A percentile compares a stretch with the other conserved stretches of the same genome.
Evolutionary conservation across 2,797 vertebrate genomes (phyloP).

Genomic region (Chromis chromis): DNA sequence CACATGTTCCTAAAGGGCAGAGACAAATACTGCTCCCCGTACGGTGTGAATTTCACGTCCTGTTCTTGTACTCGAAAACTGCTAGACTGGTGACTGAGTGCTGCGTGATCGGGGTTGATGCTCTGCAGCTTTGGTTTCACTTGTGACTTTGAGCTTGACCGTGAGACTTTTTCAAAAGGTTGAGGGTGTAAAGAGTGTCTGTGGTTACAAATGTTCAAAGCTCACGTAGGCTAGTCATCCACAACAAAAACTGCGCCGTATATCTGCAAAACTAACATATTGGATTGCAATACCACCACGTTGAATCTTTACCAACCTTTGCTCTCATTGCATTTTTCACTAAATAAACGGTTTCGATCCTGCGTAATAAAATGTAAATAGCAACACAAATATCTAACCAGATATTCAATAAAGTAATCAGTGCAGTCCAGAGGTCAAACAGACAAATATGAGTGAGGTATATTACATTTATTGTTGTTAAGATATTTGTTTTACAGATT

Average conservation of each 20-base stretch:
- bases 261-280: neutral
- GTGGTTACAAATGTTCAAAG: conserved; percentile 23
- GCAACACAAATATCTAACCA: too few species aligned
- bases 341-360: neutral
- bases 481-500: neutral
- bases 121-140: conserved; percentile 29
- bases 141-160: conserved; percentile 29
- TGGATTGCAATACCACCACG: neutral
- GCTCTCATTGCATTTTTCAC: too few species aligned
- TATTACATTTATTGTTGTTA: too few species aligned
- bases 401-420: too few species aligned
- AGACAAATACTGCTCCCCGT: conserved; percentile 13
- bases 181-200: neutral
- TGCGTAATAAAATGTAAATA: too few species aligned
- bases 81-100: neutral
- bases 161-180: conserved; percentile 22
- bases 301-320: neutral
- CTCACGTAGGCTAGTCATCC: neutral
- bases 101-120: neutral
- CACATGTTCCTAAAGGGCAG: conserved; percentile 12
- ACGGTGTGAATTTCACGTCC: conserved; percentile 2
- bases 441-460: too few species aligned
- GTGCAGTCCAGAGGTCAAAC: too few species aligned
- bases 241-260: neutral
- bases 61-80: neutral